Percentiles rank a stretch among this genome's conserved stretches.
Evolutionary conservation across 2,888 invertebrate genomes (phyloP).

Genomic region (Rhagonycha lutea): DNA sequence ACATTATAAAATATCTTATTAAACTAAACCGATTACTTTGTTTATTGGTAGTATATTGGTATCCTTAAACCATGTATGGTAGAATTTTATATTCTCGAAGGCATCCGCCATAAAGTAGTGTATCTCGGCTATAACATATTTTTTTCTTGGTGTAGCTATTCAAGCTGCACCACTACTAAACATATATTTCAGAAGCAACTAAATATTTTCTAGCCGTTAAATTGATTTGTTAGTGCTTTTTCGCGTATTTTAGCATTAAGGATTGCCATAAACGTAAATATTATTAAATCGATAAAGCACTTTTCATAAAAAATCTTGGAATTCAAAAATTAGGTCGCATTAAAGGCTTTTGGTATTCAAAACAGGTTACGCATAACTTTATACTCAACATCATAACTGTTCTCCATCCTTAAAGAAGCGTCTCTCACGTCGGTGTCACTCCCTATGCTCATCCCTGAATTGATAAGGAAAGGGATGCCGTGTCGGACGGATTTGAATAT

Average conservation of each 20-base stretch:
- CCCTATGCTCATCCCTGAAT: constrained; percentile 2
- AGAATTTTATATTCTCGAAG: not conserved
- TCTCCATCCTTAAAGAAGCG: constrained; percentile 35
- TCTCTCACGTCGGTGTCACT: constrained; percentile 25
- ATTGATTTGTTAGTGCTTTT: constrained; percentile 27
- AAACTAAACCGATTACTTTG: not conserved
- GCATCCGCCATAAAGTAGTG: not conserved
- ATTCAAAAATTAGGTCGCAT: constrained; percentile 43
- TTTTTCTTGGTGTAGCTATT: constrained; percentile 12
- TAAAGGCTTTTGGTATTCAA: constrained; percentile 48
- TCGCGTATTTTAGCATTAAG: constrained; percentile 21
- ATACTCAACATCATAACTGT: constrained; percentile 48
- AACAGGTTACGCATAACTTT: constrained; percentile 48
- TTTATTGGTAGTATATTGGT: not conserved
- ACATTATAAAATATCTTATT: not conserved
- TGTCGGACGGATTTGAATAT: constrained; percentile 35
- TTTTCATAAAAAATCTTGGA: constrained; percentile 28
- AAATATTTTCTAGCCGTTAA: constrained; percentile 30
- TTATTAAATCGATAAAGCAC: constrained; percentile 24
- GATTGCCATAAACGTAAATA: constrained; percentile 25
- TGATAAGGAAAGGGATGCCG: constrained; percentile 17
- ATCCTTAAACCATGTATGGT: not conserved
- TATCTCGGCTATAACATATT: constrained; percentile 7
- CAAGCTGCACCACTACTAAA: constrained; percentile 19
- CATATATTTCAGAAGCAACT: constrained; percentile 24